A percentile compares a stretch with the other conserved stretches of the same genome.
These are phyloP conservation scores for Diplodus puntazzo DNA, from an alignment of 2,797 vertebrate species.

Conservation along the genomic window DNA sequence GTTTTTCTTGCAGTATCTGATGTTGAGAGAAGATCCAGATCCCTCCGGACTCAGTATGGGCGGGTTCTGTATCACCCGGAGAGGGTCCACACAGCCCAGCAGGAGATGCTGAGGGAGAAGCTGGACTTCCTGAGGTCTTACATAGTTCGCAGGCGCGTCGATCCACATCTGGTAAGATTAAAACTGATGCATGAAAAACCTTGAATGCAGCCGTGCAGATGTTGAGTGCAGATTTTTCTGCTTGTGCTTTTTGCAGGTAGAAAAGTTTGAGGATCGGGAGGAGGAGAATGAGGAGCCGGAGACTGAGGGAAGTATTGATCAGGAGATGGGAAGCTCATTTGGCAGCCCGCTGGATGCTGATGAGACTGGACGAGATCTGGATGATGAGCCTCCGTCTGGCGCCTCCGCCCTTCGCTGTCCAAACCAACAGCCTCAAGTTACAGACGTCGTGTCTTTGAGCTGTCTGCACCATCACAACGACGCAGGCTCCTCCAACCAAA, in stretches of 20 bases:
- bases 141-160: constrained; percentile 42
- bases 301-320: constrained; percentile 51
- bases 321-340: constrained; percentile 45
- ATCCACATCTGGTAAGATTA: constrained; percentile 32
- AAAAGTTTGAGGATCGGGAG: constrained; percentile 40
- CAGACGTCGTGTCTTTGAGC: constrained; percentile 36
- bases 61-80: constrained; percentile 51
- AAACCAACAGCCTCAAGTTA: constrained; percentile 15
- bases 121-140: constrained; percentile 57
- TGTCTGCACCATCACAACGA: constrained; percentile 1
- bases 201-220: neutral
- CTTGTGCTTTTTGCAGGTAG: constrained; percentile 25
- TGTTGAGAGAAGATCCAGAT: constrained; percentile 54
- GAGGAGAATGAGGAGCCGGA: constrained; percentile 46
- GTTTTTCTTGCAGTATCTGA: constrained; percentile 45
- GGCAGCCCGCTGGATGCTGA: constrained; percentile 30
- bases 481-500: neutral
- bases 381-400: constrained; percentile 16
- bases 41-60: constrained; percentile 53
- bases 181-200: neutral
- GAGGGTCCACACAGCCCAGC: constrained; percentile 45
- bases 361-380: constrained; percentile 11
- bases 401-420: constrained; percentile 13
- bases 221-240: neutral
- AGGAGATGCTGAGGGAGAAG: constrained; percentile 57